Evolutionary conservation across 2,888 invertebrate species (phyloP), one percentile per base, ranked within the genome.

Genomic region (Fragum sueziense): DNA sequence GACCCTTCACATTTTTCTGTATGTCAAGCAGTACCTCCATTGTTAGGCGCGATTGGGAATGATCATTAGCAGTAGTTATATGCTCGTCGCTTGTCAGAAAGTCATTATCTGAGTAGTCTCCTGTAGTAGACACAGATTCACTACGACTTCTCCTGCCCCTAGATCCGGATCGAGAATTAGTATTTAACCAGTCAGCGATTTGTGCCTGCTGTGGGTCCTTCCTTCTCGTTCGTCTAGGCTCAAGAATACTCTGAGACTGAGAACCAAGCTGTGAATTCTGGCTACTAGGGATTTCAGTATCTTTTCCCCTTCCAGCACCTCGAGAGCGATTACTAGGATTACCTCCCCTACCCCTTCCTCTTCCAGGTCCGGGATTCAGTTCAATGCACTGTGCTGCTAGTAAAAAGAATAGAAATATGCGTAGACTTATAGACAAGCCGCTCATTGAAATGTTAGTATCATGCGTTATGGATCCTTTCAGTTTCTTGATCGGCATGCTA

Each of bases 321-420:
- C 62, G 3, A 2, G 33, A 17, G 11, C 62, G 29, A n/a, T 33
- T 33, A 9, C 33, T 14, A 14, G n/a, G 2, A 7, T 34, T 41
- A 41, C 41, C 25, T 41, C 22, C 37, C 22, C 37, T 65, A 7
- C 37, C 65, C 33, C 62, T 34, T 22, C 25, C 22, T 33, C n/a
- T 57, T n/a, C n/a, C n/a, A 37, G 65, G 65, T 27, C 65, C 65
- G 2, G 65, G 37, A 22, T 65, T 65, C 20, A 41, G 27, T 37
- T 34, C 65, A 65, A 65, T 17, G 9, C 65, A 34, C 22, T 41
- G 33, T 25, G 41, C 65, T 25, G 65, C 65, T n/a, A 65, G 27
- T 65, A 65, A 25, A 11, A 62, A 22, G 34, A 65, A 65, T 37
- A 65, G 22, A 11, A 65, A 22, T 25, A 65, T 65, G n/a, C 65